Evolutionary conservation across 1,140 invertebrate genomes (phyloP).

Genomic region (Phortica variegata): DNA sequence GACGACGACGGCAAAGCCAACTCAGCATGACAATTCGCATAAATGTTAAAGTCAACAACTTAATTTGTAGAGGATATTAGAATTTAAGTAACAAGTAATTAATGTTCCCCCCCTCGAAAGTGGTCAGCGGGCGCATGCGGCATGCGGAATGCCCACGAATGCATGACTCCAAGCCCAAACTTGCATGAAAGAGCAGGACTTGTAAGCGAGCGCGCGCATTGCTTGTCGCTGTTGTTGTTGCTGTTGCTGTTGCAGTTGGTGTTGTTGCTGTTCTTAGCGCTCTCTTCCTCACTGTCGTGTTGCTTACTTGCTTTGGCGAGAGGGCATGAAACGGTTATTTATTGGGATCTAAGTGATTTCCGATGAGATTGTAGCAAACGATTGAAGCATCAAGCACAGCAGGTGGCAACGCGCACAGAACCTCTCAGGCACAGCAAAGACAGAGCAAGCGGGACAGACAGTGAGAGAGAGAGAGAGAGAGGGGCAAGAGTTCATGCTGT

Average conservation of each 20-base stretch:
- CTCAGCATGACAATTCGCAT: slow-evolving; percentile 50
- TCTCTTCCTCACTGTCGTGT: too few relatives aligned
- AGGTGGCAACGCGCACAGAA: slow-evolving; percentile 24
- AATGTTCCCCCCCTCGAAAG: slow-evolving; percentile 33
- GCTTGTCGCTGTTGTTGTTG: background rate
- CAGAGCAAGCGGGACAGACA: too few relatives aligned
- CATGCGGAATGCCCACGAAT: too few relatives aligned
- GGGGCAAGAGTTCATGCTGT: slow-evolving; percentile 14
- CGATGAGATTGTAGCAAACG: slow-evolving; percentile 50
- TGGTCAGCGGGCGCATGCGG: background rate
- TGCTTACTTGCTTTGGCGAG: background rate
- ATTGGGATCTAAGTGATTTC: slow-evolving; percentile 58
- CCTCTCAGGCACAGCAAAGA: too few relatives aligned
- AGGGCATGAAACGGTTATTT: slow-evolving; percentile 44
- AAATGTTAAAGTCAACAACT: slow-evolving; percentile 50
- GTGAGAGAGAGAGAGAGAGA: background rate
- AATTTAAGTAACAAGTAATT: slow-evolving; percentile 58
- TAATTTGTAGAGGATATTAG: slow-evolving; percentile 57
- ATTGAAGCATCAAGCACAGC: slow-evolving; percentile 55
- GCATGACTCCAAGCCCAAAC: too few relatives aligned
- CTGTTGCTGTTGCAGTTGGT: too few relatives aligned
- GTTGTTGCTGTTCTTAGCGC: background rate
- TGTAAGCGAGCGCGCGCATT: slow-evolving; percentile 13
- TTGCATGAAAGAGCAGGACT: too few relatives aligned
- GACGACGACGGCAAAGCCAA: slow-evolving; percentile 4